Evolutionary conservation across 2,113 vertebrate genomes (phyloP), one percentile per base, ranked within the genome.

Genomic region (Tapirus terrestris): DNA sequence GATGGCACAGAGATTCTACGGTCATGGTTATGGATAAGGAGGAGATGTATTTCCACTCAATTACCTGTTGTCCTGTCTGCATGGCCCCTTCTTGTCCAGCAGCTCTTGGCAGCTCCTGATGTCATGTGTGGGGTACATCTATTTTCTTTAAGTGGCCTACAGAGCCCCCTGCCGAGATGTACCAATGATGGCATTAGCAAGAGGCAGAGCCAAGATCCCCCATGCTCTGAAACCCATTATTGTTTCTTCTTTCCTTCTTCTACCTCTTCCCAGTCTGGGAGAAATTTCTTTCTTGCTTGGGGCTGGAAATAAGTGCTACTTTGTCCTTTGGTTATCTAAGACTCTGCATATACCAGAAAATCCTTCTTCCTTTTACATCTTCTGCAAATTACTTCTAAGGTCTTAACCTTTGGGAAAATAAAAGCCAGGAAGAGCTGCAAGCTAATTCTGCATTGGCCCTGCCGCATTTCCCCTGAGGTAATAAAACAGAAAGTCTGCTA

Each of bases 381-480:
- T 92, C n/a, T 75, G 63, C 39, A 75, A 93, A 92, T 87, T 51
- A 86, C 25, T 48, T 27, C 73, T 96, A n/a, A 63, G 67, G 36
- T 79, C 39, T 88, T 61, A 89, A 36, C 23, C 75, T 87, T 87
- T 53, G 77, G 60, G 27, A 48, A 87, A 96, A 96, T 94, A 87
- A 97, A 96, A 94, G 58, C 83, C 75, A 92, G 73, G 77, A 92
- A 83, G 61, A 92, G 94, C 87, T 79, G 48, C 61, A 94, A 79
- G 48, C 39, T 94, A n/a, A 85, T 92, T 94, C 81, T 87, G 31
- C 16, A 31, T 33, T 76, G 83, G 21, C 21, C 67, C 61, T 79
- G 58, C 79, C 73, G 61, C 51, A 58, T 72, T 87, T 83, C 60
- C 53, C 61, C 29, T 2, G 8, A 93, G 80, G 36, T 75, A 96